These are phyloP conservation scores for Manacus vitellinus DNA, from an alignment of 2,113 vertebrate genomes.

Conservation along the genomic window DNA sequence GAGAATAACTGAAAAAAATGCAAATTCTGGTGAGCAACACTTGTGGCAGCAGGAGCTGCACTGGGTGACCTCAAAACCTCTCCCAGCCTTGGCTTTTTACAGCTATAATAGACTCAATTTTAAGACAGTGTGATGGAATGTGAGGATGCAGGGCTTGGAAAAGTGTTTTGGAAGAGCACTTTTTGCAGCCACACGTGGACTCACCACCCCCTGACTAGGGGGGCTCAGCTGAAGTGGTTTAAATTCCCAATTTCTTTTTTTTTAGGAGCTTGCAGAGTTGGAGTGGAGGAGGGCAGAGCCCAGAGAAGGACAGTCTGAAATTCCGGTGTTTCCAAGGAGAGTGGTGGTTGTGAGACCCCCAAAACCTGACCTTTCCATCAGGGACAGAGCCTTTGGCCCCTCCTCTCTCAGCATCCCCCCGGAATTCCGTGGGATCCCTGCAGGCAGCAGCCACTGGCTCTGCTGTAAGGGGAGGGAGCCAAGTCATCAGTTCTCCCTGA, in stretches of 20 bases:
- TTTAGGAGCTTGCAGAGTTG: not conserved
- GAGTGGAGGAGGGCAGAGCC: not conserved
- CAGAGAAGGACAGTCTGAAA: not conserved
- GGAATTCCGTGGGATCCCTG: not conserved
- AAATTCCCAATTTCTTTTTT: not conserved
- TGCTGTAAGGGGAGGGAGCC: not conserved
- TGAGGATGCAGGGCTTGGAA: not conserved
- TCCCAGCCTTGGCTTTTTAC: not conserved
- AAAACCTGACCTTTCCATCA: fast-evolving
- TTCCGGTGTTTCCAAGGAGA: not conserved
- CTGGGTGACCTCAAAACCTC: not conserved
- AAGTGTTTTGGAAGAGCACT: not conserved
- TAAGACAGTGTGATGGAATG: not conserved
- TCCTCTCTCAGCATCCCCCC: fast-evolving
- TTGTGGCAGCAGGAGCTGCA: not conserved
- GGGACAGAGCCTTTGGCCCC: not conserved
- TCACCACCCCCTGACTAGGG: fast-evolving
- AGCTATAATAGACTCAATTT: not conserved
- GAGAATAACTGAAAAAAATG: not conserved
- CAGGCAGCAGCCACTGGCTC: not conserved
- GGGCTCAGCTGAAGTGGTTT: not conserved
- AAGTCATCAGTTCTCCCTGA: not conserved
- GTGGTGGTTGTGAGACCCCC: not conserved
- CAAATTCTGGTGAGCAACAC: not conserved
- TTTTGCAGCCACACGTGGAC: not conserved